Evolutionary conservation across 2,888 invertebrate genomes (phyloP).

Genomic region (Lasius fuliginosus): DNA sequence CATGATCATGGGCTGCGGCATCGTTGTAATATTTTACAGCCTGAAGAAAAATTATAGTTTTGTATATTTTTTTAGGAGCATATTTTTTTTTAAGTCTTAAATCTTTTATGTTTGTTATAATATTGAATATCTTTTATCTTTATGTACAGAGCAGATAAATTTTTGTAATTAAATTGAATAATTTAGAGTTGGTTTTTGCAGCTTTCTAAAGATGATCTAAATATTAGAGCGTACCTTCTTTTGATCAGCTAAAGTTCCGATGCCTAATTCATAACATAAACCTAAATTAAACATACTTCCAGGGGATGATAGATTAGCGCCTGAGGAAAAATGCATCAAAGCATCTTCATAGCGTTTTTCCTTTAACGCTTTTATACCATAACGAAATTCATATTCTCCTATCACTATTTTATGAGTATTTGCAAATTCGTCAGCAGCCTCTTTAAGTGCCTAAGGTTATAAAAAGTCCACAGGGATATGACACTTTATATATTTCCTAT

Average conservation of each 20-base stretch:
- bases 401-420: constrained; percentile 87
- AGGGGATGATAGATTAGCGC: constrained; percentile 88
- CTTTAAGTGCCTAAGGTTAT: constrained; percentile 77
- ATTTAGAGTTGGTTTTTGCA: background rate
- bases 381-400: constrained; percentile 89
- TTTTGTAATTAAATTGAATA: background rate
- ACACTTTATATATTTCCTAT: background rate
- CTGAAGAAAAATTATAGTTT: constrained; percentile 83
- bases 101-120: background rate
- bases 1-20: constrained; percentile 89
- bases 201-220: background rate
- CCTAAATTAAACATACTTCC: constrained; percentile 91
- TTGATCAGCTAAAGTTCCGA: constrained; percentile 89
- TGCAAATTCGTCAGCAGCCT: constrained; percentile 80
- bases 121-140: background rate
- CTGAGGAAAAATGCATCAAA: constrained; percentile 87
- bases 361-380: constrained; percentile 89
- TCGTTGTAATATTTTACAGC: constrained; percentile 90
- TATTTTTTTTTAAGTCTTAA: background rate
- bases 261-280: constrained; percentile 90
- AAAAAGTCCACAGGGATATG: constrained; percentile 48
- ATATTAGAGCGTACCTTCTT: constrained; percentile 86
- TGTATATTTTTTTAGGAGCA: background rate
- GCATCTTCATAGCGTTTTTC: constrained; percentile 88
- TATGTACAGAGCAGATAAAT: background rate